Evolutionary conservation across 2,113 vertebrate species (phyloP).

Genomic region (Nyctibius bracteatus): DNA sequence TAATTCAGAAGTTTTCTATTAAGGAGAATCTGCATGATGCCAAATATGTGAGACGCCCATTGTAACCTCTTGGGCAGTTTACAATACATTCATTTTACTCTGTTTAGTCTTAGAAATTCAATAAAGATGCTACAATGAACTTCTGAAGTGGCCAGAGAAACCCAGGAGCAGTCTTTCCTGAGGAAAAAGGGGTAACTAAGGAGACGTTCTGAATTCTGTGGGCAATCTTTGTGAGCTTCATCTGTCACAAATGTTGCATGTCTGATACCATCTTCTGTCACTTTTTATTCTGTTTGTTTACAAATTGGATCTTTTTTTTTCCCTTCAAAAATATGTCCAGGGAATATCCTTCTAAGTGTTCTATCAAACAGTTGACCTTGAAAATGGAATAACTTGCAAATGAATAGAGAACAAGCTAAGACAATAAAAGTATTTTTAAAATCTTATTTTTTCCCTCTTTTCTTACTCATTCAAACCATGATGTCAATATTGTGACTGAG

Average conservation of each 20-base stretch:
- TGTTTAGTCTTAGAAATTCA: conserved; percentile 12
- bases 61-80: not conserved
- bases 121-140: not conserved
- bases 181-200: not conserved
- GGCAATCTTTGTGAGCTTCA: conserved; percentile 40
- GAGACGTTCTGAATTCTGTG: conserved; percentile 33
- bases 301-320: not conserved
- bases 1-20: not conserved
- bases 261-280: conserved; percentile 55
- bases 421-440: not conserved
- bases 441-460: not conserved
- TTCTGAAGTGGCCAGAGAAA: conserved; percentile 7
- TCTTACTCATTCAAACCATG: not conserved
- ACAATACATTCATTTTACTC: not conserved
- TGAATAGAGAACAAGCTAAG: not conserved
- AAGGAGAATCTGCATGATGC: not conserved
- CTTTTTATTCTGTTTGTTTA: conserved; percentile 58
- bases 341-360: conserved; percentile 39
- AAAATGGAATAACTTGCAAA: conserved; percentile 20
- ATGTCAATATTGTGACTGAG: not conserved
- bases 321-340: conserved; percentile 18
- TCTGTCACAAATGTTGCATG: conserved; percentile 51
- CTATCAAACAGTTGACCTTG: conserved; percentile 39
- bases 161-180: not conserved
- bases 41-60: not conserved